Base-by-base conservation (phyloP, 2,888 invertebrate genomes). In the Leptopilina myrica region DNA sequence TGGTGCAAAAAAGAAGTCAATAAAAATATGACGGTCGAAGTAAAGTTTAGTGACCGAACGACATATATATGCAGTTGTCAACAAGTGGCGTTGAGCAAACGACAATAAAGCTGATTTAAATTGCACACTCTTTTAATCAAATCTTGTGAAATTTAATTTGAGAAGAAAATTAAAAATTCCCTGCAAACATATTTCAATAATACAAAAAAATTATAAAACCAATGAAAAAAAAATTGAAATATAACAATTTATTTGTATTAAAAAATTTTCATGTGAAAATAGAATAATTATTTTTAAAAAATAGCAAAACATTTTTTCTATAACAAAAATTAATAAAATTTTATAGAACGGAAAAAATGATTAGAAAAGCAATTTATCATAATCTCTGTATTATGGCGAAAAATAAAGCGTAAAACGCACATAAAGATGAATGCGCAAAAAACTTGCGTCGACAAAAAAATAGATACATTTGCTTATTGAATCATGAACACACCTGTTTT, bases 401-500 rank as follows among this genome's bases (percentile, higher is more conserved):
- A 65, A 14, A 43, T 40, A 7, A 65, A 65, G 40, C 14, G n/a
- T 14, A 2, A 26, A 53, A 69, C 26, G 69, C 26, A 69, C 14
- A 46, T 69, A 49, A 49, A 46, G 20, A 20, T 33, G 33, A 33
- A 33, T 69, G 69, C 69, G 69, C 69, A 14, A 12, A 53, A 69
- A 49, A 53, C 7, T 12, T 69, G 69, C 69, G 69, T 69, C 26
- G 8, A 12, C 43, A 26, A 2, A 33, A 33, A 46, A 69, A 69
- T 0, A 73, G 56, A n/a, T 73, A 56, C 26, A 73, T 69, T 20
- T 67, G 12, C 46, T 53, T 33, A 33, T 33, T 73, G 26, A 73
- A 14, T 26, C 9, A 15, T 69, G 66, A 46, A 69, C 69, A 69
- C 69, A 69, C 69, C 69, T 69, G 69, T 26, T 53, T 66, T 66